These are phyloP conservation scores for Pinna nobilis DNA, from an alignment of 1,140 invertebrate species.

Conservation along the genomic window DNA sequence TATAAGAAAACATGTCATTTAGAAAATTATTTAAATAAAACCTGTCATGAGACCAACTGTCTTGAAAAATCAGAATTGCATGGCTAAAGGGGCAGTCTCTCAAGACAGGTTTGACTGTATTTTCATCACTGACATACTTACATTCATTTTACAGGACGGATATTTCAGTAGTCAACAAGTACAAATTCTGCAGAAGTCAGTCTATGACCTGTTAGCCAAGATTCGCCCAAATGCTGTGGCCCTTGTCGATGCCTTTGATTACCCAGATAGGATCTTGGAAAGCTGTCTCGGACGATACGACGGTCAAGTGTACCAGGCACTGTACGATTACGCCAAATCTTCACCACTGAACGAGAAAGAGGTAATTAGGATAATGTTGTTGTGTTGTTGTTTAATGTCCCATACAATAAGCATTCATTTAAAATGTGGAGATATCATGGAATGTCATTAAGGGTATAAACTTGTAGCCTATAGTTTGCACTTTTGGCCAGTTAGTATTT, in stretches of 20 bases:
- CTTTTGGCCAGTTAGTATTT: too few species aligned
- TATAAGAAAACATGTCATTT: too few species aligned
- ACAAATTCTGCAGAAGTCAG: slow-evolving; percentile 79
- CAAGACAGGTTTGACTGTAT: too few species aligned
- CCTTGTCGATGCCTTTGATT: slow-evolving; percentile 93
- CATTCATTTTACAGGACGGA: slow-evolving; percentile 62
- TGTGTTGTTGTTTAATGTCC: neutral
- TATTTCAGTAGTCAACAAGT: slow-evolving; percentile 78
- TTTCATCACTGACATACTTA: too few species aligned
- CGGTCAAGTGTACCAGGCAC: slow-evolving; percentile 91
- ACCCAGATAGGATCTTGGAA: slow-evolving; percentile 86
- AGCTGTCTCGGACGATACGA: slow-evolving; percentile 92
- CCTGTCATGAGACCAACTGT: too few species aligned
- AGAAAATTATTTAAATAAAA: neutral
- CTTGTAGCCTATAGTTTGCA: too few species aligned
- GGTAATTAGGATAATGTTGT: slow-evolving; percentile 53
- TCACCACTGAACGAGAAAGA: slow-evolving; percentile 88
- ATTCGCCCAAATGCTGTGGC: slow-evolving; percentile 91
- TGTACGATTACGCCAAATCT: slow-evolving; percentile 89
- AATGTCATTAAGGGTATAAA: neutral
- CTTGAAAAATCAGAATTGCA: neutral
- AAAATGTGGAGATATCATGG: neutral
- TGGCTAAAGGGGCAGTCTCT: too few species aligned
- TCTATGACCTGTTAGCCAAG: slow-evolving; percentile 81
- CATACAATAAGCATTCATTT: neutral